Evolutionary conservation across 2,888 invertebrate species (phyloP).

Genomic region (Melinaea marsaeus): DNA sequence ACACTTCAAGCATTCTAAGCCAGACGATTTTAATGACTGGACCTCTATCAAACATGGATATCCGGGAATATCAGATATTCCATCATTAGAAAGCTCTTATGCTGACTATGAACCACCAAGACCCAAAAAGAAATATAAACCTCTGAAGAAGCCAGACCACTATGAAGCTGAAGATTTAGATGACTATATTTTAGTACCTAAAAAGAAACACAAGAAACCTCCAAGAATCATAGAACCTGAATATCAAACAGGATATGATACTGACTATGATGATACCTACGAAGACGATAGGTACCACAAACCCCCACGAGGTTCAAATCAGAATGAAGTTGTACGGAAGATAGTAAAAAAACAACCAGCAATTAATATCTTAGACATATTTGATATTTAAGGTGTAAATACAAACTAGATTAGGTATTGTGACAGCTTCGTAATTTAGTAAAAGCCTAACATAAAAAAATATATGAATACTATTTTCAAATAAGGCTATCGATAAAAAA

Average conservation of each 20-base stretch:
- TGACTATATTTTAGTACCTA: slow-evolving; percentile 66
- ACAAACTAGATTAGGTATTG: slow-evolving; percentile 55
- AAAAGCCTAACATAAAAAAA: not conserved
- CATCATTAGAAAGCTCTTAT: slow-evolving; percentile 49
- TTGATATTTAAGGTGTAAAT: slow-evolving; percentile 61
- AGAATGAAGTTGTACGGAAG: slow-evolving; percentile 61
- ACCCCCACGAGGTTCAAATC: slow-evolving; percentile 44
- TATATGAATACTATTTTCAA: not conserved
- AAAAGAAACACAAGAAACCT: slow-evolving; percentile 63
- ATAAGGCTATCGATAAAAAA: slow-evolving; percentile 2
- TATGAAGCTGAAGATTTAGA: slow-evolving; percentile 53
- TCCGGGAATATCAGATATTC: slow-evolving; percentile 50
- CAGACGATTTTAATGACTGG: slow-evolving; percentile 46
- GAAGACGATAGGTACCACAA: slow-evolving; percentile 51
- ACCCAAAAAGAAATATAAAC: slow-evolving; percentile 60
- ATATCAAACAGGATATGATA: slow-evolving; percentile 52
- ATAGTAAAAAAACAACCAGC: slow-evolving; percentile 64
- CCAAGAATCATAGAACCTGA: slow-evolving; percentile 49
- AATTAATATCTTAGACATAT: slow-evolving; percentile 66
- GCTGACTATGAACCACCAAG: slow-evolving; percentile 53
- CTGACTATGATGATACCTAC: slow-evolving; percentile 56
- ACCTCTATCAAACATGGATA: slow-evolving; percentile 44
- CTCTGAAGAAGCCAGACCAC: slow-evolving; percentile 52
- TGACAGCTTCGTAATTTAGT: not conserved
- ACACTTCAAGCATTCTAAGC: slow-evolving; percentile 48